Base-by-base conservation (phyloP, 23 tunicate genomes). In the Trididemnum nubilum region DNA sequence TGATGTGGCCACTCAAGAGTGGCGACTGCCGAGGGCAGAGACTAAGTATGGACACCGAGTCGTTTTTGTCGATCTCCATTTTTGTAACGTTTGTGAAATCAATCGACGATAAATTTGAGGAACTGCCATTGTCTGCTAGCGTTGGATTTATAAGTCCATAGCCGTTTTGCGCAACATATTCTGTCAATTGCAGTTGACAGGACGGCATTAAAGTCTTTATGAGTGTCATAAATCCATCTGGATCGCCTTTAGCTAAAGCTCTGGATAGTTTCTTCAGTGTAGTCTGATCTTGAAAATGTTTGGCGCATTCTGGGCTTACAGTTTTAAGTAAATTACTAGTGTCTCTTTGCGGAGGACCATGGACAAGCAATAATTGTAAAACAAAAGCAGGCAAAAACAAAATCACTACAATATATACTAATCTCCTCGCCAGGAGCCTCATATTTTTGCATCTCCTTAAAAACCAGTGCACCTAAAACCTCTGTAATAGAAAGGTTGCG, bases 1-100 rank as follows among this genome's bases (percentile, higher is more conserved):
- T 4, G 18, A 77, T 33, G 9, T 52, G 66, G 9, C 81, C 81
- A 26, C 36, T 21, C 9, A 77, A 51, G 4, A 51, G 67, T 3
- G 81, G 81, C 12, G 81, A 77, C 38, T 77, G 81, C 37, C 81
- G 81, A 4, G 81, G 81, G 33, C 81, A 77, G 36, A 77, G 25
- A 26, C 24, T 12, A 5, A 38, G 7, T 2, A 73, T 57, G 5
- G 74, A 38, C 3, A 38, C 25, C 15, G 74, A 67, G 7, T 67
- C 7, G 25, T 67, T 67, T 33, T 38, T 37, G 7, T 5, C 2
- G 4, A 67, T 3, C 21, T 67, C 38, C 22, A 67, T 12, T 32
- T 9, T 32, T 33, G 74, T 67, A 7, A 24, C 25, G 25, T 67
- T 67, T 31, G 38, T 67, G 38, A 67, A 31, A 33, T 67, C 33